Conservation (phyloP, 2,113 vertebrate species). For the Chamaea fasciata region DNA sequence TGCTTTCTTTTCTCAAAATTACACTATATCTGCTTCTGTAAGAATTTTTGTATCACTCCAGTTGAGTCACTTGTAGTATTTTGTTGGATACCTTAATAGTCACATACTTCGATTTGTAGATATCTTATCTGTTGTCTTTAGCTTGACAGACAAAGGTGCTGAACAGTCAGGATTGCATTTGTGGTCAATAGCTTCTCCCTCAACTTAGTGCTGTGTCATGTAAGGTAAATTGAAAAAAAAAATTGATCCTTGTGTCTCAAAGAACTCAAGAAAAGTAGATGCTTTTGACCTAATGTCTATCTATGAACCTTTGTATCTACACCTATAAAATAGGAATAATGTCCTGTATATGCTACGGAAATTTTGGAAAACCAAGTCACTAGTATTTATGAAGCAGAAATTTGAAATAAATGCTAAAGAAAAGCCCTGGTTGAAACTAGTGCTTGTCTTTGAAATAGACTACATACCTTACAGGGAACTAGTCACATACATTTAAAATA, state of each 20-base stretch:
- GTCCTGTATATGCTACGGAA: fast-evolving
- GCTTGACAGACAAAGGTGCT: not conserved
- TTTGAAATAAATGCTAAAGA: not conserved
- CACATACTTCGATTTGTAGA: fast-evolving
- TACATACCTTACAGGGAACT: not conserved
- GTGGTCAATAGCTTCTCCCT: not conserved
- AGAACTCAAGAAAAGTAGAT: not conserved
- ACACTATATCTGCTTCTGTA: not conserved
- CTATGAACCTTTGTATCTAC: not conserved
- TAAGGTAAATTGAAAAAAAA: not conserved
- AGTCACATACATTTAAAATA: not conserved
- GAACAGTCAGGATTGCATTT: not conserved
- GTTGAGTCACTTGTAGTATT: not conserved
- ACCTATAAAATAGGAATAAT: not conserved
- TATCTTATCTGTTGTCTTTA: not conserved
- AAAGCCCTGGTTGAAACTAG: not conserved
- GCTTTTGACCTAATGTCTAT: not conserved
- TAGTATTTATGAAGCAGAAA: not conserved
- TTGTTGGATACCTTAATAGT: not conserved
- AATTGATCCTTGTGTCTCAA: not conserved
- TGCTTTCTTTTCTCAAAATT: not conserved
- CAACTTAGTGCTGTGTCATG: not conserved
- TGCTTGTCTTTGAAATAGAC: not conserved
- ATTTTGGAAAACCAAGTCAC: not conserved
- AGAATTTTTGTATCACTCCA: not conserved